Base-by-base conservation (phyloP, 2,113 vertebrate species). In the Cephalophus harveyi region DNA sequence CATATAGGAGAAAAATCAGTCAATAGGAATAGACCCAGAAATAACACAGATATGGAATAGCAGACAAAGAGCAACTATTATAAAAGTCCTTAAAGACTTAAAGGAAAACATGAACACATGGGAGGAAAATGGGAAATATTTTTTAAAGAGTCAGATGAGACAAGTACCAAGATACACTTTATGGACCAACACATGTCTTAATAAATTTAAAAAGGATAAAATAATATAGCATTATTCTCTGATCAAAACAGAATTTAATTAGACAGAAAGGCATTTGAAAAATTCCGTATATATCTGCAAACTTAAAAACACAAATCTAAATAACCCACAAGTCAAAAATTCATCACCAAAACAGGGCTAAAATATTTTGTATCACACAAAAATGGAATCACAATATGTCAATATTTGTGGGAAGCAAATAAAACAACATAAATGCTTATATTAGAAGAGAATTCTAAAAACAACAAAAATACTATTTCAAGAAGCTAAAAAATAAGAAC, bases 251-350 rank as follows among this genome's bases (percentile, higher is more conserved):
- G 15, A 96, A 87, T 91, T 93, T 88, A 96, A 79, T 94, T 36
- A 90, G 11, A 83, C 10, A 97, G 57, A 71, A 85, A 97, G n/a
- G 11, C 48, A 92, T 48, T 23, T 79, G 43, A 92, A 97, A 98
- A 97, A 86, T n/a, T 4, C 7, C 23, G 21, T 48, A 43, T 4
- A 64, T 43, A 19, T 85, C 54, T 62, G 36, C 43, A 79, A 89
- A 92, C 92, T 89, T n/a, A n/a, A 74, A 94, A 91, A 85, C 48
- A 71, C 62, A 96, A 89, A 85, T 94, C 17, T 79, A 90, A 90
- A 85, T 67, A 83, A 88, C 48, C 50, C 12, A 85, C 1, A 36
- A 8, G 15, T 59, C 33, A 97, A 85, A 94, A 46, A 88, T 76
- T 28, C 30, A 88, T 91, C 25, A 93, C 9, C 28, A 78, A 79